Percentiles rank a stretch among this genome's conserved stretches.
Conservation (phyloP, 2,113 vertebrate species). For the Miniopterus natalensis region DNA sequence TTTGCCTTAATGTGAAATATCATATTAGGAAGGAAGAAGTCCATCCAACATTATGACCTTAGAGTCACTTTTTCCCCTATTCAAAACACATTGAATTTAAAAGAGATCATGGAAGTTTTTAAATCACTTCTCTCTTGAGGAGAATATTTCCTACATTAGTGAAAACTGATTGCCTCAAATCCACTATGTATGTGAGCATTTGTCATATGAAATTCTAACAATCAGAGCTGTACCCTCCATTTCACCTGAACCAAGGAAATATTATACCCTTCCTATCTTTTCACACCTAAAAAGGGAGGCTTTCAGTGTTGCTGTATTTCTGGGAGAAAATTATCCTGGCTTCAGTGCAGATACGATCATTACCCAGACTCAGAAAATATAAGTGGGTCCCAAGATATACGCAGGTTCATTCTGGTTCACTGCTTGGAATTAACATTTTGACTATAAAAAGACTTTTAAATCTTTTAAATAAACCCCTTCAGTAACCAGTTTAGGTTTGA, state of each 20-base stretch:
- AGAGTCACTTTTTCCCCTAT: background rate
- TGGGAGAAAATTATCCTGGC: background rate
- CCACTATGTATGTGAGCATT: background rate
- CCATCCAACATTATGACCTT: background rate
- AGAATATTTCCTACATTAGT: conserved; percentile 53
- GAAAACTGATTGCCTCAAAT: conserved; percentile 66
- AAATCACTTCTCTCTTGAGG: conserved; percentile 30
- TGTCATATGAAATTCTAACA: conserved; percentile 47
- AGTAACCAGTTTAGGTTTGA: conserved; percentile 74
- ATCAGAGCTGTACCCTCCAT: background rate
- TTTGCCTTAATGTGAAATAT: background rate
- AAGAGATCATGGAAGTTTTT: conserved; percentile 19
- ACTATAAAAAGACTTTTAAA: conserved; percentile 45
- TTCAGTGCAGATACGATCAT: background rate
- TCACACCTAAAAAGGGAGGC: background rate
- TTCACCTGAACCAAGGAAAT: conserved; percentile 30
- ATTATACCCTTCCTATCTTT: background rate
- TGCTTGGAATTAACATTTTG: conserved; percentile 68
- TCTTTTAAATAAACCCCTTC: conserved; percentile 59
- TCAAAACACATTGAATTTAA: conserved; percentile 39
- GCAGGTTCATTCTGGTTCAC: background rate
- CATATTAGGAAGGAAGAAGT: background rate
- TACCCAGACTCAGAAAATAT: background rate
- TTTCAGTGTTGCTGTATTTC: background rate
- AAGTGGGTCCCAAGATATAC: background rate